These are phyloP conservation scores for Phymanthus crucifer DNA, from an alignment of 92 coral and sea anemone species.

Conservation along the genomic window DNA sequence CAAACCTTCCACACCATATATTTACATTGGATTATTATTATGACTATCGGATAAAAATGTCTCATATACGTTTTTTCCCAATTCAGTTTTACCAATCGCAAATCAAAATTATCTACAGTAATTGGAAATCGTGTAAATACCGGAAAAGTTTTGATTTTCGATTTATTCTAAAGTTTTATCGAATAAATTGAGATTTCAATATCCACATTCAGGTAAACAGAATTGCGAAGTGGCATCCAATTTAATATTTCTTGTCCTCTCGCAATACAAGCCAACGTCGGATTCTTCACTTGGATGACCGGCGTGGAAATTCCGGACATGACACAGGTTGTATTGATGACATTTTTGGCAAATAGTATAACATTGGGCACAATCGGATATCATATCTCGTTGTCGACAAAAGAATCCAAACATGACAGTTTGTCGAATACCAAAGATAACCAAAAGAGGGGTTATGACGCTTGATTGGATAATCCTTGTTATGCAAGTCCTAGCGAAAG, in stretches of 20 bases:
- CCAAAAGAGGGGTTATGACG: not conserved
- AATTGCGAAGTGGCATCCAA: not conserved
- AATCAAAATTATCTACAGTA: not conserved
- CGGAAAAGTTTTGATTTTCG: not conserved
- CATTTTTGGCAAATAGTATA: not conserved
- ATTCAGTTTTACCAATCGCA: not conserved
- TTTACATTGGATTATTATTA: not conserved
- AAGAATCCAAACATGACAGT: not conserved
- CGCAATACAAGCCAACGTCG: too few species aligned
- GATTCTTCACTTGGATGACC: too few species aligned
- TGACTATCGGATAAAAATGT: not conserved
- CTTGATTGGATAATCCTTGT: not conserved
- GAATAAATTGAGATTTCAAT: too few species aligned
- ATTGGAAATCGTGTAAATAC: not conserved
- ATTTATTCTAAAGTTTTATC: too few species aligned
- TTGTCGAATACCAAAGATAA: not conserved
- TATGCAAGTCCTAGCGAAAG: not conserved
- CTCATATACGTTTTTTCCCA: not conserved
- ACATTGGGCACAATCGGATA: not conserved
- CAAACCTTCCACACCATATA: too few species aligned
- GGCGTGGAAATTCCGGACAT: not conserved
- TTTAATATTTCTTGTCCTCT: too few species aligned
- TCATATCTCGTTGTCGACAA: not conserved
- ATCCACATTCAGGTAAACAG: too few species aligned
- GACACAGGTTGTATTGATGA: not conserved